Percentiles rank a stretch among this genome's conserved stretches.
Conservation (phyloP, 2,888 invertebrate genomes). For the Opisthograptis luteolata region DNA sequence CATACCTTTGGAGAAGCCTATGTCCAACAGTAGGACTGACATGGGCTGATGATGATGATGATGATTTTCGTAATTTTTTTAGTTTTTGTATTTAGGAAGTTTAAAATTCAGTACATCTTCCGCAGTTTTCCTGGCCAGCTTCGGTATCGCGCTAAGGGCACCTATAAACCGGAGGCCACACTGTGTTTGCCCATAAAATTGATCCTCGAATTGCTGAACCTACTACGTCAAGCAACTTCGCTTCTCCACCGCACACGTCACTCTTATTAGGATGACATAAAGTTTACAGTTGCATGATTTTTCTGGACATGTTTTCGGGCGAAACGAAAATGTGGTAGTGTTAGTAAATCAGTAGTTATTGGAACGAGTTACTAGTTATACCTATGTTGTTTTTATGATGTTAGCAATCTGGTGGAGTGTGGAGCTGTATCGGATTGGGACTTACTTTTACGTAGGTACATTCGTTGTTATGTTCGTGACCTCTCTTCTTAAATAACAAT, state of each 20-base stretch:
- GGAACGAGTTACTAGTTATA: conserved; percentile 39
- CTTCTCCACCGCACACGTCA: not conserved
- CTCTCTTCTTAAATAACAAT: not conserved
- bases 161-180: conserved; percentile 54
- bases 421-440: conserved; percentile 35
- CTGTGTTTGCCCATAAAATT: conserved; percentile 57
- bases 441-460: conserved; percentile 8
- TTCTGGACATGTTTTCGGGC: conserved; percentile 1
- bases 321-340: conserved; percentile 20
- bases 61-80: too few relatives aligned
- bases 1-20: too few relatives aligned
- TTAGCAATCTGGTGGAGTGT: conserved; percentile 47
- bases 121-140: conserved; percentile 41
- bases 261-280: conserved; percentile 21
- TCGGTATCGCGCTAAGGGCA: conserved; percentile 48
- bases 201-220: conserved; percentile 50
- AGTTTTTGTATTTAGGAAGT: too few relatives aligned
- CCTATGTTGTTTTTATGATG: conserved; percentile 52
- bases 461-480: not conserved
- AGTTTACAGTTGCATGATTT: conserved; percentile 9
- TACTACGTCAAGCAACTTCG: conserved; percentile 27
- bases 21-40: too few relatives aligned
- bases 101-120: not conserved
- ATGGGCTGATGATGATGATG: too few relatives aligned
- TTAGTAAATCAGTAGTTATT: conserved; percentile 39